These are phyloP conservation scores for Tapirus indicus DNA, from an alignment of 2,797 vertebrate species.

Conservation along the genomic window DNA sequence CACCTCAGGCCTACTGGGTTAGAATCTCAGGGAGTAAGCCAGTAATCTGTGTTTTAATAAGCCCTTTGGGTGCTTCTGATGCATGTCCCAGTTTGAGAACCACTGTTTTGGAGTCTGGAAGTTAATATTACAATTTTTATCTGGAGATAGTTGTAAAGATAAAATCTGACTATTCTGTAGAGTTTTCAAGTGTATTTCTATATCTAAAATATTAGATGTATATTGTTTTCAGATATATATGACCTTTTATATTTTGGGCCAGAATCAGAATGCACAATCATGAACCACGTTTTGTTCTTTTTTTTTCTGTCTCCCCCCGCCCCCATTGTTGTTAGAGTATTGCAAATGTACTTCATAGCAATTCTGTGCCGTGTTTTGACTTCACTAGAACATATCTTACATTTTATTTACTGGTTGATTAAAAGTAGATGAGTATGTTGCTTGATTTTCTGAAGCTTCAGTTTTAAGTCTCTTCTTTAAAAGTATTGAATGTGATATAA, in stretches of 20 bases:
- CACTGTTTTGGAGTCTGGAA: background rate
- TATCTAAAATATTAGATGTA: background rate
- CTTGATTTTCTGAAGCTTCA: slow-evolving; percentile 17
- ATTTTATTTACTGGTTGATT: slow-evolving; percentile 16
- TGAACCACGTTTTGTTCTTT: slow-evolving; percentile 23
- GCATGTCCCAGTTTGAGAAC: background rate
- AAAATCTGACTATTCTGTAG: background rate
- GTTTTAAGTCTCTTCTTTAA: background rate
- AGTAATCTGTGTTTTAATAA: background rate
- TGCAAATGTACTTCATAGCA: background rate
- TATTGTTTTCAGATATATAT: background rate
- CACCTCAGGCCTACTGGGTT: background rate
- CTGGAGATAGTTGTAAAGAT: background rate
- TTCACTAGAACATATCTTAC: background rate
- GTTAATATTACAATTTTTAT: background rate
- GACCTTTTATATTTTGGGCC: background rate
- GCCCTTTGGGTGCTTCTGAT: background rate
- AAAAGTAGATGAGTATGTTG: slow-evolving; percentile 2
- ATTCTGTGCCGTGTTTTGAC: background rate
- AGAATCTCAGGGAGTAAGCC: background rate
- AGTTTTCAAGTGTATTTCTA: background rate
- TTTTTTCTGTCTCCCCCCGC: background rate
- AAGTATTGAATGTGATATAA: background rate
- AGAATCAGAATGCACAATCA: background rate
- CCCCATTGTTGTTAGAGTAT: background rate